phyloP scores from a whole-genome alignment of 2,113 vertebrate species.

The Cyprinus carpio region DNA sequence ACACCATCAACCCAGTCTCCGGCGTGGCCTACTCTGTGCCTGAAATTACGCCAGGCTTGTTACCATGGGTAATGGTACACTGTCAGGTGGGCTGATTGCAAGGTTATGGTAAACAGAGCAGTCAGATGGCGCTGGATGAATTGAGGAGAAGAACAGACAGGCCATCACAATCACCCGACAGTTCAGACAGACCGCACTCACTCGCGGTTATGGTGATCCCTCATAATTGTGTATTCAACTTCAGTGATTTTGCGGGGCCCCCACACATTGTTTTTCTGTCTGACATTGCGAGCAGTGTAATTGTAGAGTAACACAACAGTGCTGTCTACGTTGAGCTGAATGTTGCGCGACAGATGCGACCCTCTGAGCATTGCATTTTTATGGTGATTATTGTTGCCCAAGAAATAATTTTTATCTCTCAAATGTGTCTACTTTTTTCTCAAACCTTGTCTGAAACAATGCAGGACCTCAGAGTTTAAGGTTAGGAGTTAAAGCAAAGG shows the following conservation, averaged over 20 bases:
- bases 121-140: slow-evolving; percentile 68
- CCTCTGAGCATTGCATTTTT: neutral
- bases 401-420: neutral
- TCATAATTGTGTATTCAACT: slow-evolving; percentile 65
- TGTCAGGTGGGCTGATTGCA: slow-evolving; percentile 85
- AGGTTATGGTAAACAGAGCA: slow-evolving; percentile 83
- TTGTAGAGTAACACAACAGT: slow-evolving; percentile 35
- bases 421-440: neutral
- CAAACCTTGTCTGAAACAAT: neutral
- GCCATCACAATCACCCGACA: slow-evolving; percentile 78
- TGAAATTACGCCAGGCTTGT: slow-evolving; percentile 81
- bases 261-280: slow-evolving; percentile 2
- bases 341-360: neutral
- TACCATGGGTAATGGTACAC: slow-evolving; percentile 83
- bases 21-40: slow-evolving; percentile 55
- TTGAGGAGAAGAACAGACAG: slow-evolving; percentile 60
- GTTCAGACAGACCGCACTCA: slow-evolving; percentile 72
- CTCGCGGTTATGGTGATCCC: slow-evolving; percentile 62
- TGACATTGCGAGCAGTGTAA: slow-evolving; percentile 1
- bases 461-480: neutral
- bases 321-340: neutral
- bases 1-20: slow-evolving; percentile 70
- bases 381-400: neutral
- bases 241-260: slow-evolving; percentile 37
- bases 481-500: neutral